These are phyloP conservation scores for Rhipidura dahli DNA, from an alignment of 2,113 vertebrate species.

Conservation along the genomic window DNA sequence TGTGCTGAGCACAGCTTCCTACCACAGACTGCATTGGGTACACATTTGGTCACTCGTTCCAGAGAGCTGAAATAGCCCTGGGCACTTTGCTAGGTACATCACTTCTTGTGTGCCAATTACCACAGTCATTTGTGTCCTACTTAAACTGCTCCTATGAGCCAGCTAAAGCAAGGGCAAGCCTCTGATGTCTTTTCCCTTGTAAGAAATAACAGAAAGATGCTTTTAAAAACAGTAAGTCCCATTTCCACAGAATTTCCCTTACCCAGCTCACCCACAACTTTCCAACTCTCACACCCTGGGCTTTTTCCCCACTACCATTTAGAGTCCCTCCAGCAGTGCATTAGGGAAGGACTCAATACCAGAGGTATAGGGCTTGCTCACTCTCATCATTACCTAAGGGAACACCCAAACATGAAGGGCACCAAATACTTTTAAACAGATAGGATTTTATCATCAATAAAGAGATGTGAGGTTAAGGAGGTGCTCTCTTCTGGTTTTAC, in stretches of 20 bases:
- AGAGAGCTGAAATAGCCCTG: neutral
- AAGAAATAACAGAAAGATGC: neutral
- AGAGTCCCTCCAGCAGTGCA: neutral
- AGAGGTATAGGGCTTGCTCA: neutral
- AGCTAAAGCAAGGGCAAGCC: neutral
- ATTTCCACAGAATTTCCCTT: neutral
- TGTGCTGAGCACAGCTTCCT: neutral
- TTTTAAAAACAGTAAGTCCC: neutral
- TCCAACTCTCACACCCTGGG: neutral
- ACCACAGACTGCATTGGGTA: neutral
- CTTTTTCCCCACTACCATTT: neutral
- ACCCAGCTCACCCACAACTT: neutral
- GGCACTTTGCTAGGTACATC: too few relatives aligned
- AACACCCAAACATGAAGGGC: neutral
- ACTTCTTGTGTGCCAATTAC: neutral
- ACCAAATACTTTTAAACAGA: neutral
- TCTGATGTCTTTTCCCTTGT: neutral
- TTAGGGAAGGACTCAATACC: neutral
- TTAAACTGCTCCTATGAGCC: neutral
- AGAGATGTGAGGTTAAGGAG: neutral
- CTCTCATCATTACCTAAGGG: neutral
- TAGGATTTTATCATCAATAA: neutral
- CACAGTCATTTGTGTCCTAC: neutral
- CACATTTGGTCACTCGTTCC: neutral
- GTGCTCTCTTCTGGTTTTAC: neutral